These are phyloP conservation scores for Tachina lurida DNA, from an alignment of 2,888 invertebrate genomes.

Conservation along the genomic window DNA sequence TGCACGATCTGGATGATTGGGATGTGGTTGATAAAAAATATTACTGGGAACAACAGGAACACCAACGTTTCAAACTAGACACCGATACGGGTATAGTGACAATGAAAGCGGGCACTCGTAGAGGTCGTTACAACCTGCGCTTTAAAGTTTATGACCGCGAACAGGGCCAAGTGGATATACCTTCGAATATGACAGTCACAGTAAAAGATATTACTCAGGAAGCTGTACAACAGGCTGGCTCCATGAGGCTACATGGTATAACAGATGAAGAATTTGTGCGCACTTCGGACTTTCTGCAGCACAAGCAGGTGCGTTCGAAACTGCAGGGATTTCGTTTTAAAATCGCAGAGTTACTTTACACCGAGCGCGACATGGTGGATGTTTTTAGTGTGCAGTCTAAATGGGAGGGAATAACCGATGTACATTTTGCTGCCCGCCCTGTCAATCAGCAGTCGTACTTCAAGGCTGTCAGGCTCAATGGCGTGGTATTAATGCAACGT, in stretches of 20 bases:
- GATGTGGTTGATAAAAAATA: conserved; percentile 98
- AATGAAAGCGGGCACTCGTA: conserved; percentile 95
- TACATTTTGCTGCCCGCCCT: conserved; percentile 96
- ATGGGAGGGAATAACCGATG: conserved; percentile 92
- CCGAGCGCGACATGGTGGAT: conserved; percentile 94
- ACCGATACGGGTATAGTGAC: conserved; percentile 96
- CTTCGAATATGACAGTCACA: conserved; percentile 96
- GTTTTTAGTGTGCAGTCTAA: conserved; percentile 97
- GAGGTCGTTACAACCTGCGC: conserved; percentile 91
- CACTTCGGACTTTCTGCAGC: conserved; percentile 95
- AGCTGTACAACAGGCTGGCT: conserved; percentile 97
- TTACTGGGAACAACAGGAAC: conserved; percentile 94
- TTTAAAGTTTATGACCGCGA: conserved; percentile 96
- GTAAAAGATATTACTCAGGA: conserved; percentile 97
- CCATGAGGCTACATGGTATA: conserved; percentile 94
- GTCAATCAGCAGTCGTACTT: conserved; percentile 90
- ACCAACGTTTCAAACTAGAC: conserved; percentile 93
- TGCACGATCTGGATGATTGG: conserved; percentile 99
- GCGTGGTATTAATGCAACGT: conserved; percentile 95
- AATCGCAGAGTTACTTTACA: conserved; percentile 91
- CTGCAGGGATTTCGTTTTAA: conserved; percentile 94
- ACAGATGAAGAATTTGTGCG: conserved; percentile 97
- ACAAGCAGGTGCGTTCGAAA: conserved; percentile 92
- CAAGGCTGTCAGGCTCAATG: conserved; percentile 95
- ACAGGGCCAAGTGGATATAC: conserved; percentile 96